Evolutionary conservation across 2,888 invertebrate genomes (phyloP).

Genomic region (Drosophila merina): DNA sequence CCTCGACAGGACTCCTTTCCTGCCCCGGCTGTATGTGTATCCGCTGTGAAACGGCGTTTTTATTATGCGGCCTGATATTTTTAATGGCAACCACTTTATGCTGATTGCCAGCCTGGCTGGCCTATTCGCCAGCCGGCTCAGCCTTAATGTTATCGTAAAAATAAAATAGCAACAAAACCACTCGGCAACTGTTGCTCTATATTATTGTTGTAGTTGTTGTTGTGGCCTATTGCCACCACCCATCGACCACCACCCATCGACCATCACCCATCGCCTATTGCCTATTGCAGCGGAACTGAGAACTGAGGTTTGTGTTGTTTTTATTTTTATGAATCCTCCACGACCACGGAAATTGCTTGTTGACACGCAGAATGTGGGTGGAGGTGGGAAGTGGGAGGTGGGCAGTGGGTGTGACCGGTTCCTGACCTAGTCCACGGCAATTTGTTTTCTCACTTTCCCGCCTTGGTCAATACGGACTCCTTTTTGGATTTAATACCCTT

Average conservation of each 20-base stretch:
- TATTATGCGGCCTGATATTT: slow-evolving; percentile 76
- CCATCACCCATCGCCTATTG: too few species aligned
- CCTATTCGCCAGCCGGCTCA: slow-evolving; percentile 45
- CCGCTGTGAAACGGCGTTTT: slow-evolving; percentile 67
- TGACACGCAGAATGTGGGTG: slow-evolving; percentile 66
- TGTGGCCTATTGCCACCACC: too few species aligned
- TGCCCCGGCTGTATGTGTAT: slow-evolving; percentile 47
- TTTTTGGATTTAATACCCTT: slow-evolving; percentile 19
- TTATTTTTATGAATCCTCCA: slow-evolving; percentile 45
- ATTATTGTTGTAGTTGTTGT: slow-evolving; percentile 30
- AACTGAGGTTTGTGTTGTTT: slow-evolving; percentile 25
- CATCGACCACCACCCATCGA: too few species aligned
- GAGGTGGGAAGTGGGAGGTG: not conserved
- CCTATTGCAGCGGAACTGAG: slow-evolving; percentile 43
- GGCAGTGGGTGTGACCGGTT: not conserved
- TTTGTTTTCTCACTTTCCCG: slow-evolving; percentile 62
- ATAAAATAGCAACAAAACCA: slow-evolving; percentile 52
- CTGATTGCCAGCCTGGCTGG: slow-evolving; percentile 64
- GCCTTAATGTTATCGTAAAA: slow-evolving; percentile 74
- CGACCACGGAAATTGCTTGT: slow-evolving; percentile 71
- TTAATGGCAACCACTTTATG: slow-evolving; percentile 77
- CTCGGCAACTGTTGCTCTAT: slow-evolving; percentile 67
- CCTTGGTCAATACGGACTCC: slow-evolving; percentile 45
- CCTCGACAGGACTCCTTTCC: not conserved
- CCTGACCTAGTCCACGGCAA: slow-evolving; percentile 69